phyloP scores from a whole-genome alignment of 2,888 invertebrate genomes.

The Brachypalpus laphriformis region DNA sequence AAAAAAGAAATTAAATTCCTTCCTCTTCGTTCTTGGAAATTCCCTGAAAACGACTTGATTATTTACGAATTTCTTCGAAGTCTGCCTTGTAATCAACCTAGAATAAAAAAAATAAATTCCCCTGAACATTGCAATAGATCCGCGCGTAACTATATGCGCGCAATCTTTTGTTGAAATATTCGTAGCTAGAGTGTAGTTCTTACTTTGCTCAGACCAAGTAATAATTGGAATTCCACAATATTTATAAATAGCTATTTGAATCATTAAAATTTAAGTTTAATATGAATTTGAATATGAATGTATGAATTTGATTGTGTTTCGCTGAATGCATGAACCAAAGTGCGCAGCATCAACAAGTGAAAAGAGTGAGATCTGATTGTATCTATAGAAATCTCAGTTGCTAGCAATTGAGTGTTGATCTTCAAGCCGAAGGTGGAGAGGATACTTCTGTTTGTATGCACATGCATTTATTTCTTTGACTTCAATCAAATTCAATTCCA shows the following conservation, averaged over 20 bases:
- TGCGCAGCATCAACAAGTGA: slow-evolving; percentile 38
- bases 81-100: neutral
- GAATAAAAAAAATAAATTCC: neutral
- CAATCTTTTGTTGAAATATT: slow-evolving; percentile 8
- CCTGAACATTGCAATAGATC: neutral
- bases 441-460: slow-evolving; percentile 24
- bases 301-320: neutral
- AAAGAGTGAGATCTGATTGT: neutral
- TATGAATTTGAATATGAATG: slow-evolving; percentile 18
- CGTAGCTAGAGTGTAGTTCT: slow-evolving; percentile 2
- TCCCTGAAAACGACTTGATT: neutral
- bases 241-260: slow-evolving; percentile 59
- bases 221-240: slow-evolving; percentile 54
- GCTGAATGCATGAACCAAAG: slow-evolving; percentile 1
- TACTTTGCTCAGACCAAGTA: neutral
- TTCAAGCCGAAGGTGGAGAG: slow-evolving; percentile 45
- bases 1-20: neutral
- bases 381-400: slow-evolving; percentile 9
- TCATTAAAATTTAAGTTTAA: slow-evolving; percentile 45
- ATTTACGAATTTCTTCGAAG: neutral
- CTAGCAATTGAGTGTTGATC: slow-evolving; percentile 57
- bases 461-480: neutral
- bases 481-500: slow-evolving; percentile 13
- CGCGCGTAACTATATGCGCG: neutral
- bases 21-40: neutral